Base-by-base conservation (phyloP, 2,797 vertebrate genomes). In the Vireo griseus region DNA sequence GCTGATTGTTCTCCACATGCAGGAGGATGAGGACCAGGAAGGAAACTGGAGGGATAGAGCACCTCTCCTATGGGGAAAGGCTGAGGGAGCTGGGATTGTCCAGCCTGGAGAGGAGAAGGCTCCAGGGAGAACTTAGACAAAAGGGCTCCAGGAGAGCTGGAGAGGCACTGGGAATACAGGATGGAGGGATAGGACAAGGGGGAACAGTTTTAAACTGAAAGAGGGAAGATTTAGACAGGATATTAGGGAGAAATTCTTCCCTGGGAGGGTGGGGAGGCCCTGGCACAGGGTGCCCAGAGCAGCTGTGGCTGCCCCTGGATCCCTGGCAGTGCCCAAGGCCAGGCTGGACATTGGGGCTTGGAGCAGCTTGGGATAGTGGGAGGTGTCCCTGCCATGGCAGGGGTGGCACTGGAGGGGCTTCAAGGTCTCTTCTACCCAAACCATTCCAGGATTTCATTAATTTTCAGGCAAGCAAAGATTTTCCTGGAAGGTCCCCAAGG, bases 1-100 rank as follows among this genome's bases (percentile, higher is more conserved):
- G 16, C 6, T 0, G 19, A 16, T 28, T 47, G 19, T 51, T 44
- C 25, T 18, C 44, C 50, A 18, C 7, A 6, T 3, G 20, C 0
- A 39, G 55, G 40, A 71, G 35, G 35, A 51, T 24, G 66, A 51
- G 15, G 47, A 20, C 33, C 33, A 13, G 66, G 35, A 51, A 24
- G 48, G 15, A 22, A 50, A 42, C 4, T 3, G 25, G 24, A 51
- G 17, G 28, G 31, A 16, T 21, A n/a, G 68, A 55, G 10, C 31
- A 16, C 3, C 13, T 48, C 40, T 44, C 10, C 44, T 31, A 0
- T 29, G 19, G 12, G 31, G 37, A 62, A 42, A 48, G 47, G 31
- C 24, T 51, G 58, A 33, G 55, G 35, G 55, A 74, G 28, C 4
- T 39, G 71, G 45, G 31, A 33, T 21, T 61, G 22, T 21, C 18